These are phyloP conservation scores for Emmelina monodactyla DNA, from an alignment of 2,888 invertebrate genomes.

Conservation along the genomic window DNA sequence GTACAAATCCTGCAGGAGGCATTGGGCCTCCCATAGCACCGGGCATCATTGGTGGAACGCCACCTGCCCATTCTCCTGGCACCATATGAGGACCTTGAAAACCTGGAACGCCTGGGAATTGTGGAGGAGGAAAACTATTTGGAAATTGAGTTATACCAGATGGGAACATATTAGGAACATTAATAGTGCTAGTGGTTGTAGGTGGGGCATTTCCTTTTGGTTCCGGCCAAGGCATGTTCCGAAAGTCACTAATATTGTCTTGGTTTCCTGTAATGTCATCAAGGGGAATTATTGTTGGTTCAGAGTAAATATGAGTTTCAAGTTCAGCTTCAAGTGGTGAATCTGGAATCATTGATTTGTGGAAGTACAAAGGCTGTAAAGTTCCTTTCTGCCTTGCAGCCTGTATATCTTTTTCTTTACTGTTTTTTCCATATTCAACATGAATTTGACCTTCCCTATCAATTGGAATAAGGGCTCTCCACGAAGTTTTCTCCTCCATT, in stretches of 20 bases:
- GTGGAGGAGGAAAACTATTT: conserved; percentile 49
- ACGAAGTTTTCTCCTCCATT: conserved; percentile 83
- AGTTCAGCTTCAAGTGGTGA: conserved; percentile 86
- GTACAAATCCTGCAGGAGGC: conserved; percentile 32
- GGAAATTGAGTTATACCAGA: conserved; percentile 51
- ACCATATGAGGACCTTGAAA: conserved; percentile 49
- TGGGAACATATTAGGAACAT: conserved; percentile 54
- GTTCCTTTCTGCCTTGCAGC: conserved; percentile 86
- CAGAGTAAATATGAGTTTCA: conserved; percentile 78
- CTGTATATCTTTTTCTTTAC: conserved; percentile 87
- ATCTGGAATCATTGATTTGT: conserved; percentile 85
- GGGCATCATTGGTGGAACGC: conserved; percentile 39
- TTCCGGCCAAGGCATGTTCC: conserved; percentile 83
- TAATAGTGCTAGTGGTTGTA: conserved; percentile 26
- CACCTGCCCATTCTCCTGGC: conserved; percentile 46
- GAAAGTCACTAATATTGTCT: conserved; percentile 80
- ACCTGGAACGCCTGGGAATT: conserved; percentile 49
- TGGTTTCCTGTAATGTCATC: conserved; percentile 88
- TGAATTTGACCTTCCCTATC: conserved; percentile 72
- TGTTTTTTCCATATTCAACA: conserved; percentile 77
- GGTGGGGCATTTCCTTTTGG: conserved; percentile 73
- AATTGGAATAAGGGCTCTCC: conserved; percentile 76
- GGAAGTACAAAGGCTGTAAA: conserved; percentile 82
- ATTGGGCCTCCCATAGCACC: conserved; percentile 42
- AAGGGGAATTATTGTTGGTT: conserved; percentile 84